Conservation (phyloP, 2,797 vertebrate genomes). For the Gallinago nigripennis region DNA sequence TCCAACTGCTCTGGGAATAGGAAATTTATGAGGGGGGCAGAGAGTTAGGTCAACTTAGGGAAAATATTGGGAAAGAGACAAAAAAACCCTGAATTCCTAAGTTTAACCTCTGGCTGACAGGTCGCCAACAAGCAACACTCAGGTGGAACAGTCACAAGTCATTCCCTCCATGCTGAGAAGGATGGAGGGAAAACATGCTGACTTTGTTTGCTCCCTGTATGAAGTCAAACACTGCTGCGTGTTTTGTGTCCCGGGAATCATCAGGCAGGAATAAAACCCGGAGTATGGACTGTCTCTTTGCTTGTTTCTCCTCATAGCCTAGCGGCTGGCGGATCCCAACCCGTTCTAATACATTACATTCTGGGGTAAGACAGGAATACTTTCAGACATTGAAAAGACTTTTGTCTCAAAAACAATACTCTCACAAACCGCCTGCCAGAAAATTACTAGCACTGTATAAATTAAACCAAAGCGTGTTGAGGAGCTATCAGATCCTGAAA, state of each 20-base stretch:
- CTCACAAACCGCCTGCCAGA: background rate
- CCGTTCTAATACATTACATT: background rate
- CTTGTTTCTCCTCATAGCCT: background rate
- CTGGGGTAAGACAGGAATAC: background rate
- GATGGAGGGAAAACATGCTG: background rate
- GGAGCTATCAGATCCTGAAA: background rate
- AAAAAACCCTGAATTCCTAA: background rate
- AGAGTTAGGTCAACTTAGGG: background rate
- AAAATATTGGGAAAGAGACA: background rate
- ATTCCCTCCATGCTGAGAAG: background rate
- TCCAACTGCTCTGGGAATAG: background rate
- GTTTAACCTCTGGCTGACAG: conserved; percentile 3
- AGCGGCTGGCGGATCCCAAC: background rate
- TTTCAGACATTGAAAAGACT: background rate
- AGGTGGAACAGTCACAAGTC: background rate
- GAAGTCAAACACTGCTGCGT: background rate
- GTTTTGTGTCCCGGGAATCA: background rate
- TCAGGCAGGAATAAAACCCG: background rate
- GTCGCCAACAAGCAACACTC: background rate
- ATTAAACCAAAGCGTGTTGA: background rate
- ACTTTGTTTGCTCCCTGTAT: background rate
- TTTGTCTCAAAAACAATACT: background rate
- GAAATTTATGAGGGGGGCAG: background rate
- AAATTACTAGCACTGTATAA: background rate
- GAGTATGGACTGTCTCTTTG: background rate